Evolutionary conservation across 2,113 vertebrate species (phyloP), one percentile per base, ranked within the genome.

Genomic region (Chaenocephalus aceratus): DNA sequence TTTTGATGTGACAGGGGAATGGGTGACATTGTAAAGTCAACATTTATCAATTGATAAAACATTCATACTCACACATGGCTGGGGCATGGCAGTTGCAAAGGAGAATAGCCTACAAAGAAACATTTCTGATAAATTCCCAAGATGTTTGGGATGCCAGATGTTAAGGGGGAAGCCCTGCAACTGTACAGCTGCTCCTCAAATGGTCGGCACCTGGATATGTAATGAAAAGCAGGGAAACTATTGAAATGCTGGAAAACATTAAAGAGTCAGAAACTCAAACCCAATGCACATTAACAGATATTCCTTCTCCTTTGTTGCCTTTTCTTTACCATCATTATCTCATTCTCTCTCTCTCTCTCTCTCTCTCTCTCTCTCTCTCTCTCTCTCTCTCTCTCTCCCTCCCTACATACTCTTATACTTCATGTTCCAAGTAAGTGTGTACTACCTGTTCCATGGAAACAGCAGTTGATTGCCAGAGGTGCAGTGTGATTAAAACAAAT

Each of bases 401-500:
- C 26, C 6, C 51, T 61, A 4, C 49, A 62, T 0, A 11, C 48
- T 53, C 46, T 14, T 61, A 18, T 68, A 72, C 57, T 58, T 60
- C 58, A 62, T 88, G 79, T 90, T 80, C 57, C 80, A 72, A 83
- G 60, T 73, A 91, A 87, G 84, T 26, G 83, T 26, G 56, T 92
- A 84, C 63, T 77, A 86, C 56, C 54, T 71, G 93, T 94, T 87
- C 94, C 85, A 93, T 94, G 89, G 93, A 90, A 94, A 95, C 92
- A 73, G 72, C 45, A 23, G 66, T 91, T 94, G 80, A 92, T 92
- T 88, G 74, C 86, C 85, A 89, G 79, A 81, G 81, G 86, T 88
- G n/a, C 49, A 30, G 80, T 80, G 66, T 44, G 83, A 91, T 85
- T 82, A 88, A 89, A 89, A 79, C 59, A 84, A 85, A 83, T 36